phyloP scores from a whole-genome alignment of 2,113 vertebrate genomes.

The Malurus cyaneus region DNA sequence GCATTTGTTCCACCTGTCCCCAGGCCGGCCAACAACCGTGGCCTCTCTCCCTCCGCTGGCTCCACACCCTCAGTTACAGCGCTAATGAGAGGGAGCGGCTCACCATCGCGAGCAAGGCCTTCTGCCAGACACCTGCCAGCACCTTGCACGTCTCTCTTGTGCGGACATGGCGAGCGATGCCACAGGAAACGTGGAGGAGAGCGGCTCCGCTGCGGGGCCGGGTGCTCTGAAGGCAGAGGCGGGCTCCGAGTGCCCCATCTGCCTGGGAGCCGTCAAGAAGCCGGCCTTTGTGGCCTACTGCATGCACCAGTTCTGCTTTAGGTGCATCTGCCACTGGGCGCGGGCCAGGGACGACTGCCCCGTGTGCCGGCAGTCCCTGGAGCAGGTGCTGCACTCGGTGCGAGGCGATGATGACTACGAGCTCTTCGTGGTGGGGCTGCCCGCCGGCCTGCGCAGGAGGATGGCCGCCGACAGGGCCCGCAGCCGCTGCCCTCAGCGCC shows the following conservation, averaged over 20 bases:
- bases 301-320: neutral
- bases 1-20: neutral
- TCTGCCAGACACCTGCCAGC: neutral
- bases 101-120: neutral
- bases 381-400: neutral
- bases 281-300: neutral
- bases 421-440: neutral
- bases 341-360: neutral
- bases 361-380: neutral
- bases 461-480: neutral
- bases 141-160: neutral
- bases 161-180: neutral
- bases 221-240: rapidly evolving
- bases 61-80: rapidly evolving
- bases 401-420: neutral
- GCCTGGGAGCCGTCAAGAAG: neutral
- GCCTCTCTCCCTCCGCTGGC: neutral
- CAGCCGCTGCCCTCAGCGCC: neutral
- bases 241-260: neutral
- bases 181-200: neutral
- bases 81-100: neutral
- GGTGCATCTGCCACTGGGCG: neutral
- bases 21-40: neutral
- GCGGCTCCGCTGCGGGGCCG: neutral
- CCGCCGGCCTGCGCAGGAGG: neutral